These are phyloP conservation scores for Cnemophilus loriae DNA, from an alignment of 2,113 vertebrate species.

Conservation along the genomic window DNA sequence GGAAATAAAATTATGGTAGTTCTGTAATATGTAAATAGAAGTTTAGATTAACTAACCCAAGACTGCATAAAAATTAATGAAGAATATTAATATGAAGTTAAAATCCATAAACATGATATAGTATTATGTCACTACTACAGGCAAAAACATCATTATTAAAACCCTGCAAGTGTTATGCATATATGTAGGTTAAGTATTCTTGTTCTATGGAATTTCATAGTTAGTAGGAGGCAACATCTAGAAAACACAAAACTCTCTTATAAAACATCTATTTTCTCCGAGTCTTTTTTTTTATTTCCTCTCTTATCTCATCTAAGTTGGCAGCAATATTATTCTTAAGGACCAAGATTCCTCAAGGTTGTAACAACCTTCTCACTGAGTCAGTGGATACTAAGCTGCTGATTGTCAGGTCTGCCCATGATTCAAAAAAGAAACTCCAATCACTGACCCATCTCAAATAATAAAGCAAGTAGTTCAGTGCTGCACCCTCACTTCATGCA, in stretches of 20 bases:
- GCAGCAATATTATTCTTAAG: not conserved
- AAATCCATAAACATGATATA: not conserved
- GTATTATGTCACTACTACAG: not conserved
- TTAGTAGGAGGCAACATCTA: not conserved
- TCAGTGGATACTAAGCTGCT: not conserved
- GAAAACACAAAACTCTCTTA: not conserved
- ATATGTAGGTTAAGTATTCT: not conserved
- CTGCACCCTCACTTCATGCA: not conserved
- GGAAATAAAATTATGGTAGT: not conserved
- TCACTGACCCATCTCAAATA: not conserved
- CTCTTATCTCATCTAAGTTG: not conserved
- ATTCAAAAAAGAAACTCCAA: slow-evolving; percentile 19
- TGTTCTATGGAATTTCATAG: not conserved
- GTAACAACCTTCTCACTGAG: not conserved
- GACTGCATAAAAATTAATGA: not conserved
- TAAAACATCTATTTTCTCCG: not conserved
- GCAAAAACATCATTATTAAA: not conserved
- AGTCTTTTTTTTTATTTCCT: not conserved
- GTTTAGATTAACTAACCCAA: not conserved
- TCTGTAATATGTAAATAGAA: not conserved
- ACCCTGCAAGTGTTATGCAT: not conserved
- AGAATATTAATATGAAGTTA: not conserved
- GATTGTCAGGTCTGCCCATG: not conserved
- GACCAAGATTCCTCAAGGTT: not conserved
- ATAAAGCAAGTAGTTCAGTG: not conserved